These are phyloP conservation scores for Cliona cf. orientalis DNA, from an alignment of 37 sponge, comb jelly and placozoan genomes.

Conservation along the genomic window DNA sequence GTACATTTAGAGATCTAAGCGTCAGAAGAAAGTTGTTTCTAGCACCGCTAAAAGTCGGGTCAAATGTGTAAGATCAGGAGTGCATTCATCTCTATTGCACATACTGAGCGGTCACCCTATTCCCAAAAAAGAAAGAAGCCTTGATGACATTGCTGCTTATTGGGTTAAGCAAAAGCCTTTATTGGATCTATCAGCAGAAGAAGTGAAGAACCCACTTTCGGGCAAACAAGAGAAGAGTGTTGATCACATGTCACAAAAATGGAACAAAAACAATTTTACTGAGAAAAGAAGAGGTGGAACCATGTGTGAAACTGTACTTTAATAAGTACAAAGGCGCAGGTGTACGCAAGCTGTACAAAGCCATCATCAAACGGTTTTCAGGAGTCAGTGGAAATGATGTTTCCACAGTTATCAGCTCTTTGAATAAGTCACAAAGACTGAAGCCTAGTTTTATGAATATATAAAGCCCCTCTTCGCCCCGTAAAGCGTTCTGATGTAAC, in stretches of 20 bases:
- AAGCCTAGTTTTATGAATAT: slow-evolving; percentile 7
- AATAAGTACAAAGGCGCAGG: slow-evolving; percentile 23
- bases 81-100: too few relatives aligned
- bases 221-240: background rate
- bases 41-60: too few relatives aligned
- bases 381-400: background rate
- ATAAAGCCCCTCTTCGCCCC: background rate
- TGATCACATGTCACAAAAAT: background rate
- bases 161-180: background rate
- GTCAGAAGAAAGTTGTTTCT: too few relatives aligned
- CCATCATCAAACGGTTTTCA: background rate
- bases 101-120: background rate
- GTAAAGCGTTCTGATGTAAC: background rate
- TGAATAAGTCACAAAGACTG: background rate
- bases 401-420: background rate
- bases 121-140: background rate
- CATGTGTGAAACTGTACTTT: background rate
- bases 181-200: background rate
- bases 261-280: too few relatives aligned
- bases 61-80: too few relatives aligned
- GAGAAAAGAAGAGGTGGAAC: background rate
- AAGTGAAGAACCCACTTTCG: background rate
- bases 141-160: background rate
- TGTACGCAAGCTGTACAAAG: slow-evolving; percentile 3
- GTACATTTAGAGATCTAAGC: too few relatives aligned